phyloP scores from a whole-genome alignment of 2,888 invertebrate species.

The Pristionchus japonicus region DNA sequence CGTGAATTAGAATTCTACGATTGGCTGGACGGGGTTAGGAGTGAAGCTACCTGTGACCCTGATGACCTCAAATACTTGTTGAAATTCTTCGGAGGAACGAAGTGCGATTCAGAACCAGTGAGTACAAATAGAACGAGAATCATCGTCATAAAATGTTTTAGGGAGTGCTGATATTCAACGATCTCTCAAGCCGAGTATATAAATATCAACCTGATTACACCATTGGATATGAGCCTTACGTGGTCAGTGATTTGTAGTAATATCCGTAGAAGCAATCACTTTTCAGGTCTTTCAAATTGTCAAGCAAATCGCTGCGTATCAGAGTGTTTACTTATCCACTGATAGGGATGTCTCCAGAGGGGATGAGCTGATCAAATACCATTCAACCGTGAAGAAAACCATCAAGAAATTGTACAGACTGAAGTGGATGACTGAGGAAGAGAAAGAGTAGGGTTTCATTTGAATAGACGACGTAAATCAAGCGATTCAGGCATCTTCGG shows the following conservation, averaged over 20 bases:
- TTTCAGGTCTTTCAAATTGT: not conserved
- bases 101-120: not conserved
- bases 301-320: conserved; percentile 10
- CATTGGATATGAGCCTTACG: not conserved
- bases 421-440: not conserved
- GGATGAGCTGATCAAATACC: not conserved
- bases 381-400: not conserved
- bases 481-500: not conserved
- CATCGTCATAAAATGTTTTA: not conserved
- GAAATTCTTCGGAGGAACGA: not conserved
- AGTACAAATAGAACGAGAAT: too few relatives aligned
- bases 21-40: not conserved
- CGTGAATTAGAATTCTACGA: not conserved
- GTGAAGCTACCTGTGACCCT: not conserved
- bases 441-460: not conserved
- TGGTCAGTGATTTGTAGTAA: not conserved
- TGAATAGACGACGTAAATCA: not conserved
- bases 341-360: not conserved
- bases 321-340: not conserved
- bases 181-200: not conserved
- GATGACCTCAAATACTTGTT: not conserved
- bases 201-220: not conserved
- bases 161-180: conserved; percentile 1
- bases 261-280: too few relatives aligned
- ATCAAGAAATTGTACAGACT: not conserved